A percentile compares a stretch with the other conserved stretches of the same genome.
Evolutionary conservation across 2,888 invertebrate genomes (phyloP).

Genomic region (Schizotus pectinicornis): DNA sequence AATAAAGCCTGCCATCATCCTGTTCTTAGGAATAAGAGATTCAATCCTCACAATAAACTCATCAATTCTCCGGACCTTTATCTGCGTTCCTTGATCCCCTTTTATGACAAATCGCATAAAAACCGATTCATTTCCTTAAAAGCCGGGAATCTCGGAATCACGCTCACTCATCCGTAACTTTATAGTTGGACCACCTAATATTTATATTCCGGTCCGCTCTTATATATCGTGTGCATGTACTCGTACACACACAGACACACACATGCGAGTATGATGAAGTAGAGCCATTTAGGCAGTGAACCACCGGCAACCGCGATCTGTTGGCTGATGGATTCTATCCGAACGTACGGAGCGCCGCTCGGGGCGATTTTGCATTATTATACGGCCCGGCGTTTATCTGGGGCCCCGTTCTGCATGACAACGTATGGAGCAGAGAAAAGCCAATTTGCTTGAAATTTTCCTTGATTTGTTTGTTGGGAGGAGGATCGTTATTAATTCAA

Average conservation of each 20-base stretch:
- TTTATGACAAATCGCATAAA: slow-evolving; percentile 33
- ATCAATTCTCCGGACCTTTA: slow-evolving; percentile 14
- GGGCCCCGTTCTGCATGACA: no score
- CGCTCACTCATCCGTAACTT: slow-evolving; percentile 28
- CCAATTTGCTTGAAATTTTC: no score
- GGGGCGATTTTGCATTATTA: slow-evolving; percentile 7
- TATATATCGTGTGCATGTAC: no score
- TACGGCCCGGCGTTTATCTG: no score
- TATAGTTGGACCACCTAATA: slow-evolving; percentile 10
- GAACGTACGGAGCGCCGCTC: background rate
- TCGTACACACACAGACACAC: background rate
- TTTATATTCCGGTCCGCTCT: slow-evolving; percentile 4
- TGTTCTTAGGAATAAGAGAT: slow-evolving; percentile 10
- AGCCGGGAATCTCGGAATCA: slow-evolving; percentile 26
- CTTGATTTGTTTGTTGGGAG: no score
- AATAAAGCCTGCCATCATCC: no score
- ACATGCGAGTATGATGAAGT: slow-evolving; percentile 18
- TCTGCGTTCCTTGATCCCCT: slow-evolving; percentile 13
- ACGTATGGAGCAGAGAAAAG: no score
- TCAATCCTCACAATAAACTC: slow-evolving; percentile 21
- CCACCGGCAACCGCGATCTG: slow-evolving; percentile 15
- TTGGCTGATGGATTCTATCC: slow-evolving; percentile 7
- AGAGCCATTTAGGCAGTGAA: slow-evolving; percentile 7
- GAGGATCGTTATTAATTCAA: no score
- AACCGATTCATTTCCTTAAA: slow-evolving; percentile 35